Conservation (phyloP, 2,113 vertebrate genomes). For the Hydrolagus affinis region DNA sequence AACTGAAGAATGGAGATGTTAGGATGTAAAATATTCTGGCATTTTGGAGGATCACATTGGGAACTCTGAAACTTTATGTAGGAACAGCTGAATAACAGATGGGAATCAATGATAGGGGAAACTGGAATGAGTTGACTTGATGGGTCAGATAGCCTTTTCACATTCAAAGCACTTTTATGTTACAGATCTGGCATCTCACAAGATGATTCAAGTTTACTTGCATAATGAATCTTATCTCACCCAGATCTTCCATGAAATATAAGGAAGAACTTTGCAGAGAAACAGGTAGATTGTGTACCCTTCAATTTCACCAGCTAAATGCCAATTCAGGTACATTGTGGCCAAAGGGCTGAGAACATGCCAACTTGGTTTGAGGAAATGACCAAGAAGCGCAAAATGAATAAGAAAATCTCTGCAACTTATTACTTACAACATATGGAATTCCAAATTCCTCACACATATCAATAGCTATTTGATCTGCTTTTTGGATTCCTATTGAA, state of each 20-base stretch:
- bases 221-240: not conserved
- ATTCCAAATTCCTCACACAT: constrained; percentile 87
- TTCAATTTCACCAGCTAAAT: not conserved
- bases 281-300: not conserved
- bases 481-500: constrained; percentile 65
- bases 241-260: not conserved
- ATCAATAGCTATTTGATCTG: constrained; percentile 73
- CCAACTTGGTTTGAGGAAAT: not conserved
- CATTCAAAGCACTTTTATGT: too few species aligned
- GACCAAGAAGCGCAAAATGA: too few species aligned
- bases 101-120: too few species aligned
- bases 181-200: not conserved
- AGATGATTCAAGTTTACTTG: not conserved
- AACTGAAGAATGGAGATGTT: too few species aligned
- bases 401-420: not conserved
- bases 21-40: too few species aligned
- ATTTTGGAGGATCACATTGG: too few species aligned
- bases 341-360: not conserved
- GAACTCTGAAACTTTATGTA: too few species aligned
- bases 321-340: not conserved
- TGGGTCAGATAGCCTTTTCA: too few species aligned
- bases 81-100: too few species aligned
- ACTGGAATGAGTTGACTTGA: too few species aligned
- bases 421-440: constrained; percentile 76
- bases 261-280: not conserved